Evolutionary conservation across 2,797 vertebrate species (phyloP), one percentile per base, ranked within the genome.

Genomic region (Poeciliopsis turneri): DNA sequence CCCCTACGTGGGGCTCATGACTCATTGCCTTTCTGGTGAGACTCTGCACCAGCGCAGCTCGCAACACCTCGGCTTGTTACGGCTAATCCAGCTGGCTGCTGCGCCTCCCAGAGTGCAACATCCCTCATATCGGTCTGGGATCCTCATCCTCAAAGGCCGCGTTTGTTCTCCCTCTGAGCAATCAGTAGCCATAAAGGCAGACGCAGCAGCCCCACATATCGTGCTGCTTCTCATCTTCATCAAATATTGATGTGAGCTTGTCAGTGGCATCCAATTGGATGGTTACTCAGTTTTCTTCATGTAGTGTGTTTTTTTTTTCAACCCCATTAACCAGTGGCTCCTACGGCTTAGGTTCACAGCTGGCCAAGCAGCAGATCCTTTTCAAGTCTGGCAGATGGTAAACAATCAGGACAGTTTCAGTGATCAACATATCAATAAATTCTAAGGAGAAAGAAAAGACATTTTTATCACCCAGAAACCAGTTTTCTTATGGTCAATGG

Each of bases 181-280:
- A 66, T 36, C 77, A 47, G 79, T 68, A 43, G 45, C 28, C 16
- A 25, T 0, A 68, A 47, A 39, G 25, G 64, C 53, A 39, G 49
- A 49, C 16, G 20, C 36, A 18, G 28, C 47, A 72, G 77, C 47
- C 57, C 74, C 43, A 68, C 76, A 74, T 23, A n/a, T 75, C 71
- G 59, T 1, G 25, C 33, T 74, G 75, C 25, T 39, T 77, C 74
- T 74, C 55, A 55, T 28, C 76, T 81, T 78, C 57, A 86, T 88
- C 49, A 89, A 87, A 84, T 82, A 84, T 85, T 85, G 66, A 88
- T 79, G 78, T 71, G 68, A 78, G 75, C 49, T 77, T 75, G 74
- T 76, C 78, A 78, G 75, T 70, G 61, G 55, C 43, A 68, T 55
- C 71, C 51, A 36, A 3, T 55, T 45, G 25, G 25, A 70, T 25